Percentiles rank a stretch among this genome's conserved stretches.
Conservation (phyloP, 2,888 invertebrate species). For the Melolontha melolontha region DNA sequence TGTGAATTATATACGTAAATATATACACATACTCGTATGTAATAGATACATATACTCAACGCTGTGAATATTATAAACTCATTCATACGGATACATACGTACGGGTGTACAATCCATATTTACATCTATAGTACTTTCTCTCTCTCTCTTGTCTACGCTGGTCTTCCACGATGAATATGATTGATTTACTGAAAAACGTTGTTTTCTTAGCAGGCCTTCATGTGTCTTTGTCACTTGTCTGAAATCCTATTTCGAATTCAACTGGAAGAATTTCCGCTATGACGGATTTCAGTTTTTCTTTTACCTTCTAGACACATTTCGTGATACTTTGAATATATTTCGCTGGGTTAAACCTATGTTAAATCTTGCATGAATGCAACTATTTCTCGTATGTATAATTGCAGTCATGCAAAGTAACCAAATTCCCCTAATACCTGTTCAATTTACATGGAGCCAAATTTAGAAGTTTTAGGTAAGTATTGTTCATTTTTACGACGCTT, state of each 20-base stretch:
- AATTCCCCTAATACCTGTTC: too few relatives aligned
- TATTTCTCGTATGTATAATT: too few relatives aligned
- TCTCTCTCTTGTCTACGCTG: slow-evolving; percentile 3
- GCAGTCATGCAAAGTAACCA: too few relatives aligned
- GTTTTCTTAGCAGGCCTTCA: slow-evolving; percentile 21
- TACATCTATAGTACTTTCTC: not conserved
- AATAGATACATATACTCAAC: not conserved
- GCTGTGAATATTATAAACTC: not conserved
- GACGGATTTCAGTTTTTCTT: slow-evolving; percentile 4
- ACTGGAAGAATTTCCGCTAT: not conserved
- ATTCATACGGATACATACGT: not conserved
- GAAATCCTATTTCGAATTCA: slow-evolving; percentile 29
- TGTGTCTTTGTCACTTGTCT: slow-evolving; percentile 30
- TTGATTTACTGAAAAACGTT: slow-evolving; percentile 24
- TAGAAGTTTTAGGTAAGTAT: too few relatives aligned
- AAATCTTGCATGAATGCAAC: too few relatives aligned
- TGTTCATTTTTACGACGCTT: too few relatives aligned
- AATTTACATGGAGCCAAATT: too few relatives aligned
- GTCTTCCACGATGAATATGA: slow-evolving; percentile 14
- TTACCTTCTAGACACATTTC: too few relatives aligned
- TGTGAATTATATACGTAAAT: slow-evolving; percentile 2
- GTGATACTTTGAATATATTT: too few relatives aligned
- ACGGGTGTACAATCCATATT: not conserved
- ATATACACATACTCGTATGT: not conserved
- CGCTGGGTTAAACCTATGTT: too few relatives aligned